A percentile compares a stretch with the other conserved stretches of the same genome.
Evolutionary conservation across 2,113 vertebrate genomes (phyloP).

Genomic region (Phyllostomus hastatus): DNA sequence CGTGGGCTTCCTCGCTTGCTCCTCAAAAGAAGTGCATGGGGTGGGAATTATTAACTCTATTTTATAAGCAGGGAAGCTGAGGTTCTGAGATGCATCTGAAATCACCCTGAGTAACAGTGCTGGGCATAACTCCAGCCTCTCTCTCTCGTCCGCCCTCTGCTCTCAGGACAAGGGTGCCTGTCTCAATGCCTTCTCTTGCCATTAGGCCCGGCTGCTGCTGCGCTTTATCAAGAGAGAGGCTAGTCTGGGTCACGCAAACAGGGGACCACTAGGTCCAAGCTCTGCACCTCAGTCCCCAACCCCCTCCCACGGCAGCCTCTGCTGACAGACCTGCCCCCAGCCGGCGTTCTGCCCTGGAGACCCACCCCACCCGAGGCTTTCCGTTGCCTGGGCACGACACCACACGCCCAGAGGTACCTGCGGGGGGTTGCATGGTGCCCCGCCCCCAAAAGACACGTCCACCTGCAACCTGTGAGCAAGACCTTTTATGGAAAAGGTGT

Average conservation of each 20-base stretch:
- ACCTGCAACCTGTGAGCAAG: neutral
- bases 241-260: too few species aligned
- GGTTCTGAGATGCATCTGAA: neutral
- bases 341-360: neutral
- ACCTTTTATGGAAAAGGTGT: neutral
- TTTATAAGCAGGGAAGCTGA: neutral
- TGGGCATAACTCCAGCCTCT: too few species aligned
- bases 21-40: neutral
- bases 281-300: too few species aligned
- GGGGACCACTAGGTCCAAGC: neutral
- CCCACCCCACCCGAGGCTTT: accelerated
- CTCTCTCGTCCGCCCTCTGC: neutral
- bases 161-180: neutral
- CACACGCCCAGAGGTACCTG: neutral
- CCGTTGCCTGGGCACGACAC: accelerated
- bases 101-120: neutral
- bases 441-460: too few species aligned
- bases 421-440: neutral
- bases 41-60: too few species aligned
- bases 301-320: neutral
- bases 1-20: neutral
- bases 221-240: too few species aligned
- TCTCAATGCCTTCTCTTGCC: neutral
- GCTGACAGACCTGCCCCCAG: neutral
- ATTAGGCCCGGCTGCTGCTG: neutral